phyloP scores from a whole-genome alignment of 2,888 invertebrate species.

The Polylopha cassiicola region DNA sequence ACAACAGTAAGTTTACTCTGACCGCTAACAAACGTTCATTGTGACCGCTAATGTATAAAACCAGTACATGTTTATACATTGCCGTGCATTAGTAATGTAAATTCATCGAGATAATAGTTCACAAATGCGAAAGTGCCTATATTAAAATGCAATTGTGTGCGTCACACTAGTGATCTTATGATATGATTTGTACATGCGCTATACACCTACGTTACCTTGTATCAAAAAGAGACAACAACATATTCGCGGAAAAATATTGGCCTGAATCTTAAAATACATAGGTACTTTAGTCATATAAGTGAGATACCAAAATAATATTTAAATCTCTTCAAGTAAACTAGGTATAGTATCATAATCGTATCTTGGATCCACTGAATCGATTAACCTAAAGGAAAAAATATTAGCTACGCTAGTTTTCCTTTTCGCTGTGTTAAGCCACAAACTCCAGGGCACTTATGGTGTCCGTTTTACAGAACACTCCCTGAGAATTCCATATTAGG shows the following conservation, averaged over 20 bases:
- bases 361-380: too few relatives aligned
- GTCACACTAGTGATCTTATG: too few relatives aligned
- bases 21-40: slow-evolving; percentile 42
- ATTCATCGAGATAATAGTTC: slow-evolving; percentile 14
- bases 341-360: too few relatives aligned
- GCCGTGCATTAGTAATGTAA: slow-evolving; percentile 20
- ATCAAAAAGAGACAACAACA: too few relatives aligned
- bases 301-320: too few relatives aligned
- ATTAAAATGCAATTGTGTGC: background rate
- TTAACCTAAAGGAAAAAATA: slow-evolving; percentile 23
- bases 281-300: too few relatives aligned
- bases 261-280: too few relatives aligned
- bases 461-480: slow-evolving; percentile 55
- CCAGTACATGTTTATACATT: slow-evolving; percentile 30
- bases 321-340: too few relatives aligned
- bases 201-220: too few relatives aligned
- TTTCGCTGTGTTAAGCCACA: slow-evolving; percentile 33
- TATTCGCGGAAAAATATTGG: too few relatives aligned
- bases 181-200: too few relatives aligned
- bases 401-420: slow-evolving; percentile 27
- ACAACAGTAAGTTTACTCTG: slow-evolving; percentile 42
- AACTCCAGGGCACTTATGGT: slow-evolving; percentile 31
- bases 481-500: slow-evolving; percentile 52
- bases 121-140: background rate
- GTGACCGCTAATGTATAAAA: slow-evolving; percentile 41